phyloP scores from a whole-genome alignment of 2,113 vertebrate species.

The Oxyura jamaicensis region DNA sequence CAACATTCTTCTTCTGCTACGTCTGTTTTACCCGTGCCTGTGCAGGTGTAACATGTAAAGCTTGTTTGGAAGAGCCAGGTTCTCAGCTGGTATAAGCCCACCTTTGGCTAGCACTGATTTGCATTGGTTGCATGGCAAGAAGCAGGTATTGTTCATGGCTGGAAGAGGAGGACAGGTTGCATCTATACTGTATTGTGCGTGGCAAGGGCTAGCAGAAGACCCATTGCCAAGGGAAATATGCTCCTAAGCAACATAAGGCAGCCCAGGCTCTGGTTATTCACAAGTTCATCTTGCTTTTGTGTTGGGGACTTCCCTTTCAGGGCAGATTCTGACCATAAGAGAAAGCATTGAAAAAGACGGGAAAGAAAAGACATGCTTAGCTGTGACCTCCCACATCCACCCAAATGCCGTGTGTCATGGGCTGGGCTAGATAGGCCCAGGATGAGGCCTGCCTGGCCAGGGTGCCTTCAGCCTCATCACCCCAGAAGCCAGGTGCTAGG shows the following conservation, averaged over 20 bases:
- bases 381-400: neutral
- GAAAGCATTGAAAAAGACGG: neutral
- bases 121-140: neutral
- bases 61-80: neutral
- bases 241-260: neutral
- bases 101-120: neutral
- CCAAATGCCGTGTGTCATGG: accelerated
- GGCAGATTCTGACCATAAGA: neutral
- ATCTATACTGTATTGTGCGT: neutral
- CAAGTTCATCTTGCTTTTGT: neutral
- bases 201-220: neutral
- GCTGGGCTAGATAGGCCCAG: neutral
- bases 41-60: neutral
- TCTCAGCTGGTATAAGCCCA: neutral
- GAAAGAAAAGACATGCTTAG: neutral
- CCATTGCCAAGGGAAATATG: neutral
- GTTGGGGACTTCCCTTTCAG: neutral
- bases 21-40: neutral
- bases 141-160: neutral
- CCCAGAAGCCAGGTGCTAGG: neutral
- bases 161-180: neutral
- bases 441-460: neutral
- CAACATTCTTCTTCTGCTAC: neutral
- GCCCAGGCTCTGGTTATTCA: neutral
- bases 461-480: neutral